These are phyloP conservation scores for Lymantria monacha DNA, from an alignment of 2,888 invertebrate genomes.

Conservation along the genomic window DNA sequence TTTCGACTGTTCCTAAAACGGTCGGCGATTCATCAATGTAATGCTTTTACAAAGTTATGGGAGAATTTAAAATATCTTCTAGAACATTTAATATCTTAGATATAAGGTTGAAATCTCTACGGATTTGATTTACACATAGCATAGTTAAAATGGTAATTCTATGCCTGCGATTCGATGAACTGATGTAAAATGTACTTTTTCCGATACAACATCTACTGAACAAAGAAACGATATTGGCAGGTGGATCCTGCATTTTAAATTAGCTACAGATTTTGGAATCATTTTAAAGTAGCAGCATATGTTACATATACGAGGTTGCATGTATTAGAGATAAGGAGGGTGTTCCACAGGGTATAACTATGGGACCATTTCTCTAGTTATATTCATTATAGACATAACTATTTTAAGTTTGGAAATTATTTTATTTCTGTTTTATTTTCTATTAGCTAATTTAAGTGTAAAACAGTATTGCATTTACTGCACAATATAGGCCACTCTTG, in stretches of 20 bases:
- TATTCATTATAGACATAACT: no score
- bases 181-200: slow-evolving; percentile 65
- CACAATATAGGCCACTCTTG: no score
- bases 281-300: slow-evolving; percentile 43
- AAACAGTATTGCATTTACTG: no score
- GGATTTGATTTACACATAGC: slow-evolving; percentile 1
- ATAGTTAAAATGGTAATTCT: slow-evolving; percentile 34
- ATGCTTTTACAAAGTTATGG: slow-evolving; percentile 37
- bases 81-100: neutral
- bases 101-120: slow-evolving; percentile 8
- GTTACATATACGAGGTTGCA: slow-evolving; percentile 28
- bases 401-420: no score
- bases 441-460: no score
- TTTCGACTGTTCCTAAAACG: slow-evolving; percentile 68
- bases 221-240: slow-evolving; percentile 71
- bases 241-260: slow-evolving; percentile 73
- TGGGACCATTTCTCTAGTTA: neutral
- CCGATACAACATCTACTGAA: slow-evolving; percentile 53
- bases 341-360: slow-evolving; percentile 12
- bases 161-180: slow-evolving; percentile 62
- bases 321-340: slow-evolving; percentile 19
- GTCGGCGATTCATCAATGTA: slow-evolving; percentile 72
- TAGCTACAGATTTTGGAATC: slow-evolving; percentile 51
- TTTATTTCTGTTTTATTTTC: no score
- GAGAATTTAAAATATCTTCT: neutral